A percentile compares a stretch with the other conserved stretches of the same genome.
phyloP scores from a whole-genome alignment of 2,888 invertebrate species.

The Drosophila subsilvestris region DNA sequence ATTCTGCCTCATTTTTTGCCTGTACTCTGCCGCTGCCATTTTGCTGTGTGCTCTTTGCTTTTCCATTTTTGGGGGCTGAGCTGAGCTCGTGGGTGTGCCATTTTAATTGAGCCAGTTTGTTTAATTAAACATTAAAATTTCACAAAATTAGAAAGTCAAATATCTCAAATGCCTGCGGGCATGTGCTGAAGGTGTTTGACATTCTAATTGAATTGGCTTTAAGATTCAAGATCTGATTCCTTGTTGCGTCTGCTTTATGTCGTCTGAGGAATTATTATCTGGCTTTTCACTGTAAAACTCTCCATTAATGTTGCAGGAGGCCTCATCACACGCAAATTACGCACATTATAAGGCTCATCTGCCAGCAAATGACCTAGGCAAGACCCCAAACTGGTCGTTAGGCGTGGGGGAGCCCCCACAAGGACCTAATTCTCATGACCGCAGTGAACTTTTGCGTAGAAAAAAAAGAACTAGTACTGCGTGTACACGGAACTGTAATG shows the following conservation, averaged over 20 bases:
- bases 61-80: background rate
- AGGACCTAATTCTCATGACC: conserved; percentile 39
- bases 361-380: conserved; percentile 50
- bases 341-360: conserved; percentile 61
- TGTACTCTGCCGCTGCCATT: background rate
- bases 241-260: background rate
- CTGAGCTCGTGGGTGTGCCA: conserved; percentile 19
- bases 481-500: conserved; percentile 3
- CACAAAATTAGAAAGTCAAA: conserved; percentile 50
- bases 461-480: conserved; percentile 6
- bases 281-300: conserved; percentile 1
- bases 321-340: conserved; percentile 55
- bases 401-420: conserved; percentile 1
- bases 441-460: conserved; percentile 43
- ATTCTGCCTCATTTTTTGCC: conserved; percentile 33
- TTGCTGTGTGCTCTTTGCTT: conserved; percentile 27
- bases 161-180: conserved; percentile 29
- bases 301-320: conserved; percentile 26
- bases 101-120: conserved; percentile 51
- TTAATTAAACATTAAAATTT: conserved; percentile 55
- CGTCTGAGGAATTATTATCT: background rate
- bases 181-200: conserved; percentile 18
- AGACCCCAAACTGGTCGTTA: conserved; percentile 63
- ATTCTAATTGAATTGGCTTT: conserved; percentile 3
- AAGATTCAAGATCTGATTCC: background rate